These are phyloP conservation scores for Drosophila mojavensis DNA, from an alignment of 1,140 invertebrate species.

Conservation along the genomic window DNA sequence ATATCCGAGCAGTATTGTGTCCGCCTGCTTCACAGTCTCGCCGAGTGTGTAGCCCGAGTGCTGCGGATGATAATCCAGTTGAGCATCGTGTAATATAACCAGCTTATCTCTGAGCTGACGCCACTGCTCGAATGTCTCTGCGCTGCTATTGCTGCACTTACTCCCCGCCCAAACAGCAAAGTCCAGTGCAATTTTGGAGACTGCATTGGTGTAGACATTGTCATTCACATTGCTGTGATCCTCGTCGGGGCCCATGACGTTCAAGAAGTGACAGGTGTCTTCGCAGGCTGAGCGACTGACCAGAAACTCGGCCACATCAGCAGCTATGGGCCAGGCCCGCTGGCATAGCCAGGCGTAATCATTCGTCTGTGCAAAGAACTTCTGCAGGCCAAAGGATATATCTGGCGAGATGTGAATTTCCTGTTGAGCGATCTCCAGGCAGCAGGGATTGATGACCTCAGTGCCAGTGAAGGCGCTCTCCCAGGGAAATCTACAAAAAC, in stretches of 20 bases:
- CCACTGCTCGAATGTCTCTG: conserved; percentile 71
- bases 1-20: conserved; percentile 85
- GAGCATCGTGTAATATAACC: conserved; percentile 84
- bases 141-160: conserved; percentile 46
- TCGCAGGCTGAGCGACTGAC: conserved; percentile 85
- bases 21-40: conserved; percentile 86
- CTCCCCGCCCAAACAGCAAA: conserved; percentile 82
- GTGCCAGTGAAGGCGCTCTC: conserved; percentile 86
- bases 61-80: conserved; percentile 85
- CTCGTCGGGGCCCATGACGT: conserved; percentile 87
- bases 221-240: conserved; percentile 86
- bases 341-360: conserved; percentile 84
- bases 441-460: conserved; percentile 86
- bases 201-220: conserved; percentile 86
- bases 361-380: conserved; percentile 85
- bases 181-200: conserved; percentile 85
- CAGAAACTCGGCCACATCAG: conserved; percentile 86
- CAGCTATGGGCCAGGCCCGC: conserved; percentile 85
- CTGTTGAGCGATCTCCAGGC: conserved; percentile 85
- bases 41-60: conserved; percentile 84
- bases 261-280: conserved; percentile 70
- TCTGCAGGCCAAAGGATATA: conserved; percentile 85
- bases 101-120: conserved; percentile 85
- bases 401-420: conserved; percentile 86
- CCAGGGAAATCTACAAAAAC: conserved; percentile 84